These are phyloP conservation scores for Luehdorfia chinensis DNA, from an alignment of 1,140 invertebrate genomes.

Conservation along the genomic window DNA sequence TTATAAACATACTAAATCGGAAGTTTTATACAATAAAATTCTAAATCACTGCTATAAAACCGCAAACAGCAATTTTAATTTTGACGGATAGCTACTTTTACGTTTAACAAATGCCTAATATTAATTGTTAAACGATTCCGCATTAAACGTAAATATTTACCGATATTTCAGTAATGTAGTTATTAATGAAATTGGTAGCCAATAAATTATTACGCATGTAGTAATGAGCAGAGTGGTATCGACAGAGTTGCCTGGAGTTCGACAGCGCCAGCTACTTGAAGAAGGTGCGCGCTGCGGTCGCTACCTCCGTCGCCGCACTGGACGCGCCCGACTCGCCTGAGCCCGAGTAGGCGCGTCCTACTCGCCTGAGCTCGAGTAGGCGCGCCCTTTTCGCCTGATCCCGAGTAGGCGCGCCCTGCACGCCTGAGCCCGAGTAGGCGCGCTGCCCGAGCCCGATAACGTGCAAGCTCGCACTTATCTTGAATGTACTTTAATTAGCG, in stretches of 20 bases:
- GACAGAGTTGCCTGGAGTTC: conserved; percentile 72
- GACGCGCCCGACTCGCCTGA: conserved; percentile 70
- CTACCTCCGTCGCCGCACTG: conserved; percentile 42
- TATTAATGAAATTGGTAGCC: too few relatives aligned
- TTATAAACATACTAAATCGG: too few relatives aligned
- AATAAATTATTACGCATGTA: too few relatives aligned
- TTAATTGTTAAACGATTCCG: too few relatives aligned
- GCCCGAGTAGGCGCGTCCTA: conserved; percentile 52
- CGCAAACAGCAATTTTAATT: too few relatives aligned
- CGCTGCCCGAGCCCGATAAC: conserved; percentile 65
- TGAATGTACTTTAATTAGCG: not conserved
- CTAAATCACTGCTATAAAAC: too few relatives aligned
- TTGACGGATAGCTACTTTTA: too few relatives aligned
- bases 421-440: conserved; percentile 41
- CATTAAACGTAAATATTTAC: too few relatives aligned
- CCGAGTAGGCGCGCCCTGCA: conserved; percentile 47
- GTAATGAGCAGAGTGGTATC: conserved; percentile 29
- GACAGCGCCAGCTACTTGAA: conserved; percentile 69
- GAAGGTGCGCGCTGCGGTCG: conserved; percentile 58
- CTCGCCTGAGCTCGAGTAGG: conserved; percentile 33
- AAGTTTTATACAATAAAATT: too few relatives aligned
- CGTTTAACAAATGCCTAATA: too few relatives aligned
- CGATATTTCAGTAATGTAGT: too few relatives aligned
- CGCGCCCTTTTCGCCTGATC: conserved; percentile 67
- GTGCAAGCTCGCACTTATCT: conserved; percentile 38